Evolutionary conservation across 1,140 invertebrate species (phyloP).

Genomic region (Leptonema lineaticorne): DNA sequence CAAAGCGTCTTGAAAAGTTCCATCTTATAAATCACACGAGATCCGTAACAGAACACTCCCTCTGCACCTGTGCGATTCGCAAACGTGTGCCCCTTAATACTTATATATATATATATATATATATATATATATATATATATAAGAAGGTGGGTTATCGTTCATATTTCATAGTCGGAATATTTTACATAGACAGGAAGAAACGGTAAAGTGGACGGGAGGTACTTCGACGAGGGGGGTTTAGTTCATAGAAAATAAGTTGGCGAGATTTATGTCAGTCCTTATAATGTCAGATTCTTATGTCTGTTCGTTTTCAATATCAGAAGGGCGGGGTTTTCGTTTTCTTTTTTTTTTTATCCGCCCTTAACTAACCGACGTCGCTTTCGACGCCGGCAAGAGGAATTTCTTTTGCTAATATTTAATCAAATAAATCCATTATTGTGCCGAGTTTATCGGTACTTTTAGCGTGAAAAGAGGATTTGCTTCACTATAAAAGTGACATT

Average conservation of each 20-base stretch:
- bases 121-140: too few relatives aligned
- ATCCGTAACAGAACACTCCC: conserved; percentile 12
- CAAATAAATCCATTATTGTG: conserved; percentile 40
- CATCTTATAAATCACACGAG: conserved; percentile 32
- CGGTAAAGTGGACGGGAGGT: conserved; percentile 4
- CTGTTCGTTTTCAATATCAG: conserved; percentile 23
- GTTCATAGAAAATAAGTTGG: conserved; percentile 42
- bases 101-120: too few relatives aligned
- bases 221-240: conserved; percentile 26
- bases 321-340: conserved; percentile 9
- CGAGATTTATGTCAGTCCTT: conserved; percentile 40
- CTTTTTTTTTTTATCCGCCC: too few relatives aligned
- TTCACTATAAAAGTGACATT: conserved; percentile 26
- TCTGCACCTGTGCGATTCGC: conserved; percentile 31
- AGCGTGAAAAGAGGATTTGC: background rate
- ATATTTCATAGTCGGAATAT: conserved; percentile 37
- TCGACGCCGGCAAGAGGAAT: background rate
- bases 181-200: conserved; percentile 34
- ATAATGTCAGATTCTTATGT: conserved; percentile 34
- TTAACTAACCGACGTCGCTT: too few relatives aligned
- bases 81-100: conserved; percentile 24
- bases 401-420: conserved; percentile 38
- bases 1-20: conserved; percentile 24
- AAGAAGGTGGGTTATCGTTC: conserved; percentile 29
- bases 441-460: background rate